Conservation (phyloP, 2,113 vertebrate species). For the Bungarus multicinctus region DNA sequence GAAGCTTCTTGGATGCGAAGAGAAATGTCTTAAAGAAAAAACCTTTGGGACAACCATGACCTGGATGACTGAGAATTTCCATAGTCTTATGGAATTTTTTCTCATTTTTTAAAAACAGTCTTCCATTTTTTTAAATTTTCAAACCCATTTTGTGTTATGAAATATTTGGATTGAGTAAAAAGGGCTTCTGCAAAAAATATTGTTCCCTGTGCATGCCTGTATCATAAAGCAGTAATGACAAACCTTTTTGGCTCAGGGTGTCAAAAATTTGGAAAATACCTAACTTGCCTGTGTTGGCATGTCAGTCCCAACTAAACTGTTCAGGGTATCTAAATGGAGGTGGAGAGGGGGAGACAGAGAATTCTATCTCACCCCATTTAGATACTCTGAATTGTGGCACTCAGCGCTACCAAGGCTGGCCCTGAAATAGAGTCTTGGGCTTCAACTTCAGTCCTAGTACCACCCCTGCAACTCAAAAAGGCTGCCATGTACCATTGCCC, state of each 20-base stretch:
- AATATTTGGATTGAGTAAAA: conserved; percentile 5
- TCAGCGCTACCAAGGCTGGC: neutral
- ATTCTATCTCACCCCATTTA: neutral
- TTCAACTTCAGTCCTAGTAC: neutral
- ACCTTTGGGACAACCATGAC: no score
- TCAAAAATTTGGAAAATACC: neutral
- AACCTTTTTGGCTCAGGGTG: neutral
- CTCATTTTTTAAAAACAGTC: neutral
- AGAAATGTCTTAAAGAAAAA: no score
- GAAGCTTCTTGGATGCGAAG: no score
- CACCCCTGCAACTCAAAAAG: neutral
- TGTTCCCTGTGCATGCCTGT: conserved; percentile 24
- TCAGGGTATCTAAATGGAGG: neutral
- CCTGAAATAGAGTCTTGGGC: neutral
- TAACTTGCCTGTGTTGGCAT: neutral
- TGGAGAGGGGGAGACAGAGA: no score
- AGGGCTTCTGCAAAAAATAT: conserved; percentile 38
- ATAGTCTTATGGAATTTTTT: neutral
- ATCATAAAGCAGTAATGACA: conserved; percentile 12
- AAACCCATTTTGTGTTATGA: neutral
- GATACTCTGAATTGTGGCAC: neutral
- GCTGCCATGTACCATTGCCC: neutral
- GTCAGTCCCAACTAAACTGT: neutral
- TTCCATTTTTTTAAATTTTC: conserved; percentile 15
- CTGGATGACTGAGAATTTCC: no score